Base-by-base conservation (phyloP, 2,113 vertebrate genomes). In the Nibea coibor region DNA sequence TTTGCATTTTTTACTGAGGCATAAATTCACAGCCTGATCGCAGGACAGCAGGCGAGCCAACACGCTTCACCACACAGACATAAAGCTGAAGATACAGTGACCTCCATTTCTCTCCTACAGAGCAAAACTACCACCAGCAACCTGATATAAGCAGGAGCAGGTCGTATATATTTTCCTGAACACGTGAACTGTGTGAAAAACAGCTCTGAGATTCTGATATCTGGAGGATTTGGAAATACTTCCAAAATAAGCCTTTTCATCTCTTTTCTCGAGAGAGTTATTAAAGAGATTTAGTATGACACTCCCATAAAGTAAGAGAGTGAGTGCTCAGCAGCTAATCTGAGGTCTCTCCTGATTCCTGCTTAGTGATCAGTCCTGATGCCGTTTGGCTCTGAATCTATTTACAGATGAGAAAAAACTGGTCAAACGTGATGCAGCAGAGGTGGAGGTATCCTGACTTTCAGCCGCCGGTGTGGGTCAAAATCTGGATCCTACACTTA, bases 31-130 rank as follows among this genome's bases (percentile, higher is more conserved):
- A 48, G 5, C 61, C 39, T 75, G 70, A 58, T 35, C 24, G 24
- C 51, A 50, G 71, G 43, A 82, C 76, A 83, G 73, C 53, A 74
- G 62, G 75, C 86, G 1, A 35, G 53, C 59, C 66, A 78, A 51
- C 56, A 42, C 1, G 42, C 16, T 68, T 47, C 45, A 66, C n/a
- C 31, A 24, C 20, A 56, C 19, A 43, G 31, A 61, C 6, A 26
- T 45, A 74, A 15, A 50, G 20, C 35, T 45, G 7, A 56, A 56
- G 11, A 39, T 47, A 16, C 31, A 22, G 5, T 28, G 4, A 17
- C 26, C 22, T 69, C 4, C 22, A n/a, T 26, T 53, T 26, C 58
- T 54, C 10, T 75, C 47, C 6, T 10, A 35, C 24, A 10, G 10
- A 10, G n/a, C 22, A 51, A 51, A 11, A 35, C 31, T n/a, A n/a